phyloP scores from a whole-genome alignment of 1,140 invertebrate genomes.

The Solenopsis invicta region DNA sequence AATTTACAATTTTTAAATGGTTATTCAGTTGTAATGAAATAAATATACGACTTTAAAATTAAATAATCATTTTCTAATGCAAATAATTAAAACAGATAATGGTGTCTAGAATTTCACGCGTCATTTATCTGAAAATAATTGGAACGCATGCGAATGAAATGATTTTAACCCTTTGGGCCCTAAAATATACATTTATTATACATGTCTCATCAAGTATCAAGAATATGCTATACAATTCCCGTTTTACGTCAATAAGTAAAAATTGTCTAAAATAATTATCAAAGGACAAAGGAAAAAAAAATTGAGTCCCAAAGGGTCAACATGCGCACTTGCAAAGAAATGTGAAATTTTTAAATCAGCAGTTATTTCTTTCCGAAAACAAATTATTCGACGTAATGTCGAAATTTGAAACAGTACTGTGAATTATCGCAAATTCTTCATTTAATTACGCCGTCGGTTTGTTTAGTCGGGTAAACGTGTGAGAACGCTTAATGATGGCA shows the following conservation, averaged over 20 bases:
- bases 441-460: not conserved
- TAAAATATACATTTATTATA: too few species aligned
- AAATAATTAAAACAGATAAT: conserved; percentile 18
- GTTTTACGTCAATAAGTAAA: too few species aligned
- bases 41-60: too few species aligned
- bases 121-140: not conserved
- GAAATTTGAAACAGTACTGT: not conserved
- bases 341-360: not conserved
- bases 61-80: not conserved
- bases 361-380: not conserved
- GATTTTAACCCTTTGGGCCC: not conserved
- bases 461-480: not conserved
- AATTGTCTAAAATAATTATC: too few species aligned
- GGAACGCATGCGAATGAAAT: not conserved
- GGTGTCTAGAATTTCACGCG: not conserved
- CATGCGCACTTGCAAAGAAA: not conserved
- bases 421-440: conserved; percentile 11
- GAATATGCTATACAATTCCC: too few species aligned
- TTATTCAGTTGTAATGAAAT: too few species aligned
- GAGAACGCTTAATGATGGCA: not conserved
- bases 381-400: not conserved
- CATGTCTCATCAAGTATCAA: too few species aligned
- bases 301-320: too few species aligned
- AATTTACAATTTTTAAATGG: not conserved
- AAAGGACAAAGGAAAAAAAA: too few species aligned